Base-by-base conservation (phyloP, 35 echinoderm and acorn worm genomes). In the Heliocidaris tuberculata region DNA sequence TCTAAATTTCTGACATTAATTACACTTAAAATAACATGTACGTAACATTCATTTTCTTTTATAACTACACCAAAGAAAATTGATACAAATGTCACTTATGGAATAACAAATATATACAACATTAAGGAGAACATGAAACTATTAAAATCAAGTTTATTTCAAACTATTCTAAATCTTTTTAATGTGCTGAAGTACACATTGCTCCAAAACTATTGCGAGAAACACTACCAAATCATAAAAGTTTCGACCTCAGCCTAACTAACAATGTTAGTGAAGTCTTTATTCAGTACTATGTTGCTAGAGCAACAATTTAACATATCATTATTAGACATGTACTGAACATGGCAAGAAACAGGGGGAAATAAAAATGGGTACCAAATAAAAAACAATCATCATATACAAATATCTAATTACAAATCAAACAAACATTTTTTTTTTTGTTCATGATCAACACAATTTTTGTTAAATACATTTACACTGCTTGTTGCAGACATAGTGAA, bases 21-120 rank as follows among this genome's bases (percentile, higher is more conserved):
- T 78, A 78, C 65, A 78, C 65, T 19, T 78, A 78, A 78, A n/a
- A 78, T 78, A n/a, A 78, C 65, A 78, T 24, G 27, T 78, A 78
- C 65, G 27, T 21, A 78, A 78, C 65, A 78, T 78, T 78, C 0
- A 78, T 6, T n/a, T 78, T 7, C 7, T 78, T 78, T 21, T n/a
- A 27, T 27, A 78, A 78, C 8, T 7, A 78, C 27, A 78, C 21
- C 21, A 78, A 78, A 78, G 21, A 78, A 21, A 78, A 56, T 10
- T 56, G 52, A 78, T 8, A 78, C 6, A 78, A 78, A 19, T 27
- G 27, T 78, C 19, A n/a, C 19, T 7, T 27, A 78, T 78, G 65
- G 65, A 78, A 78, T 78, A 78, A 78, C 7, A 78, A 78, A 78
- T 78, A 78, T 78, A 24, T 78, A 78, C 65, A 78, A 78, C 65